Base-by-base conservation (phyloP, 2,113 vertebrate species). In the Phrynosoma blainvillii region DNA sequence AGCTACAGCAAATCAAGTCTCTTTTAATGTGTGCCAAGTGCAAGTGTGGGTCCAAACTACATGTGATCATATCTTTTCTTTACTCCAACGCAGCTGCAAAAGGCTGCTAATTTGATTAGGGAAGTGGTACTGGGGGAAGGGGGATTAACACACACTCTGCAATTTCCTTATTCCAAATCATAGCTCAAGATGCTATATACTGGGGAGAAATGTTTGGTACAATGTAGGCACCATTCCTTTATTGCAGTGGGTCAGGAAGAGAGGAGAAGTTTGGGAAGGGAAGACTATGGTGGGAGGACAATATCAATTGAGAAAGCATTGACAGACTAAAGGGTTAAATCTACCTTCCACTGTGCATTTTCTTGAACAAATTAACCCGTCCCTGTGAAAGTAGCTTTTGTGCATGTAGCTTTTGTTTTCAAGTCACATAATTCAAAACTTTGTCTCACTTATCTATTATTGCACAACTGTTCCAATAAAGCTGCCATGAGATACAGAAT, bases 11-110 rank as follows among this genome's bases (percentile, higher is more conserved):
- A 70, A 77, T 40, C 32, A 42, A n/a, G 47, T 70, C 74, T 84
- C 47, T 84, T 84, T 88, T 56, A 84, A 78, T 66, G 42, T 68
- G 25, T 84, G 80, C 81, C 74, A 88, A 88, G 23, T 23, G 74
- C 42, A 88, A 56, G 42, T 68, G 70, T 83, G 32, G 11, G 78
- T 62, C 42, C n/a, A 70, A 85, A 79, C 42, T 79, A 71, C n/a
- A 70, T 70, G 85, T 70, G 42, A 81, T 47, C 62, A 47, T 36
- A 52, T 42, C 32, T 80, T 47, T 68, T 78, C 59, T 78, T 59
- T 80, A 59, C 23, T 74, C 59, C 16, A 71, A 74, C 73, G 52
- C 54, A 73, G 25, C 78, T 62, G 68, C n/a, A 66, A 32, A 47
- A 74, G 70, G 32, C 18, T 56, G 52, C n/a, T n/a, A 56, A 59